phyloP scores from a whole-genome alignment of 2,797 vertebrate genomes.

The Rhinogobio ventralis region DNA sequence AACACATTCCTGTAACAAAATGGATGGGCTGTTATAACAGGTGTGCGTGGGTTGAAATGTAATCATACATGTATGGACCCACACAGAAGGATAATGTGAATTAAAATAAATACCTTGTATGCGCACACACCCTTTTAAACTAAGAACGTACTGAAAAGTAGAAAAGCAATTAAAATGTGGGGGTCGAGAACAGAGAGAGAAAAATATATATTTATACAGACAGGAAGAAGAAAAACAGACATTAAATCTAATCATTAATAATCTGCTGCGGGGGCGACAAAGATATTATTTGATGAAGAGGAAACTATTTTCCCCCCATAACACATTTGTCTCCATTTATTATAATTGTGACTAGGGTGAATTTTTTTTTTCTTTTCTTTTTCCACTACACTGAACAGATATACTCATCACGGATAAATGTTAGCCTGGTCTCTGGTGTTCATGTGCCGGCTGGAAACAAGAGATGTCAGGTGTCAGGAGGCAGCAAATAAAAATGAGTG shows the following conservation, averaged over 20 bases:
- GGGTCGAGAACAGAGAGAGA: slow-evolving; percentile 4
- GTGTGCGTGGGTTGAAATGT: slow-evolving; percentile 5
- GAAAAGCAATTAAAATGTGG: neutral
- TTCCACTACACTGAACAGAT: slow-evolving; percentile 17
- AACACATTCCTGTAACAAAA: slow-evolving; percentile 18
- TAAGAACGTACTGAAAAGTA: neutral
- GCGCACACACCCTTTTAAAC: neutral
- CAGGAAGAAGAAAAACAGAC: slow-evolving; percentile 20
- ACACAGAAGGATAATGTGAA: slow-evolving; percentile 3
- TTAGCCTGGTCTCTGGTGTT: neutral
- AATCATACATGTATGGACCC: slow-evolving; percentile 8
- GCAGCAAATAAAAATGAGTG: slow-evolving; percentile 13
- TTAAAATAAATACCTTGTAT: slow-evolving; percentile 7
- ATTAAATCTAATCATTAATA: slow-evolving; percentile 28
- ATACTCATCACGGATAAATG: slow-evolving; percentile 42
- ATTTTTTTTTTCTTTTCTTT: neutral
- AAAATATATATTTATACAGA: neutral
- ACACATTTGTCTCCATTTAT: slow-evolving; percentile 38
- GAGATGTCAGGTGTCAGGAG: slow-evolving; percentile 36
- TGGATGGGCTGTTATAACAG: neutral
- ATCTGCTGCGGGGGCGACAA: neutral
- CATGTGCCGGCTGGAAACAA: neutral
- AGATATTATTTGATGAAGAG: slow-evolving; percentile 16
- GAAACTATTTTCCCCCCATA: neutral
- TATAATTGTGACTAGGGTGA: slow-evolving; percentile 20